phyloP scores from a whole-genome alignment of 2,888 invertebrate species.

The Drosophila mimica region DNA sequence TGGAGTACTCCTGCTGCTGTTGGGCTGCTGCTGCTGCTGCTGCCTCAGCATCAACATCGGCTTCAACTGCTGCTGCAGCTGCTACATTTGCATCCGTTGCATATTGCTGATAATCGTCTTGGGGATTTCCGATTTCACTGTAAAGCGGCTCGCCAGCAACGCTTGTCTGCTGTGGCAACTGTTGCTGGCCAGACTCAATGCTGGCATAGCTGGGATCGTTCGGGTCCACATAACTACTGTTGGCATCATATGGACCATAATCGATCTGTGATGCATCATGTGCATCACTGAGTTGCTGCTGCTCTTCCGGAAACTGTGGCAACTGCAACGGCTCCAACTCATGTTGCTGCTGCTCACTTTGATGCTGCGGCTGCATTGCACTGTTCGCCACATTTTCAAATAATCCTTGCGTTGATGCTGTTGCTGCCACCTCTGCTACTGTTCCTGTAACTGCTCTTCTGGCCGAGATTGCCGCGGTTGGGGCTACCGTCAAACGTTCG shows the following conservation, averaged over 20 bases:
- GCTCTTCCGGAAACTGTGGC: conserved; percentile 25
- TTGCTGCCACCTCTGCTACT: conserved; percentile 6
- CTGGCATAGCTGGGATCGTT: conserved; percentile 67
- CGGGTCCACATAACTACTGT: conserved; percentile 49
- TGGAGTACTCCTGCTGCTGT: conserved; percentile 70
- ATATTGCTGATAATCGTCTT: conserved; percentile 70
- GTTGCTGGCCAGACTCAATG: conserved; percentile 55
- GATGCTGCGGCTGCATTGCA: conserved; percentile 25
- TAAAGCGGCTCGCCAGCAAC: conserved; percentile 59
- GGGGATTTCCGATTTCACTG: conserved; percentile 70
- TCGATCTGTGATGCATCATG: conserved; percentile 42
- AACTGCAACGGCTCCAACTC: conserved; percentile 11
- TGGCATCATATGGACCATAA: conserved; percentile 61
- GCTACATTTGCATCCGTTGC: conserved; percentile 48
- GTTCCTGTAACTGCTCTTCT: conserved; percentile 8
- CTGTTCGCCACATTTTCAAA: conserved; percentile 67
- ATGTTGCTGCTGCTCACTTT: conserved; percentile 7
- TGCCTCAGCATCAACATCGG: conserved; percentile 21
- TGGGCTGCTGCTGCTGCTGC: conserved; percentile 16
- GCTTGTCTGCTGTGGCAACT: conserved; percentile 15
- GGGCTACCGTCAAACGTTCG: conserved; percentile 74
- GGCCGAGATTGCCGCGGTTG: conserved; percentile 39
- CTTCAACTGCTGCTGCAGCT: conserved; percentile 37
- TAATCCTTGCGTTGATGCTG: conserved; percentile 50
- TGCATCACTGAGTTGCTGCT: conserved; percentile 15